Evolutionary conservation across 1,140 invertebrate genomes (phyloP).

Genomic region (Papilio dardanus): DNA sequence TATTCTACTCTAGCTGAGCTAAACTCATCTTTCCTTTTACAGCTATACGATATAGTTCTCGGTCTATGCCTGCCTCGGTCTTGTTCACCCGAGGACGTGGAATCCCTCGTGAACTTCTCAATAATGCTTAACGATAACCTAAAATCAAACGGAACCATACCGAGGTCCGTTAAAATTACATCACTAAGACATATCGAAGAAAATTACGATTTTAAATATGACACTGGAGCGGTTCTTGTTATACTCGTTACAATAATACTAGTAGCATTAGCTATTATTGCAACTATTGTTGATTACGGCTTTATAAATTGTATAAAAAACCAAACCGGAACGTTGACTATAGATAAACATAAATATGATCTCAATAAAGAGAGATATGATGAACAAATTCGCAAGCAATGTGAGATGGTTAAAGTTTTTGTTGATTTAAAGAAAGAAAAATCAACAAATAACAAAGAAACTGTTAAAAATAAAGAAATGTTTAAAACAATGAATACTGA

Average conservation of each 20-base stretch:
- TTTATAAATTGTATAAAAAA: conserved; percentile 56
- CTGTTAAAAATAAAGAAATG: conserved; percentile 19
- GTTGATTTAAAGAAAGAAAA: conserved; percentile 31
- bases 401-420: conserved; percentile 23
- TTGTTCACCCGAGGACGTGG: conserved; percentile 61
- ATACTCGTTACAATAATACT: conserved; percentile 57
- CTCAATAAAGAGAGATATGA: conserved; percentile 42
- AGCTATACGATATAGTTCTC: conserved; percentile 63
- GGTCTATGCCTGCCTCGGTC: conserved; percentile 68
- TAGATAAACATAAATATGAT: conserved; percentile 65
- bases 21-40: conserved; percentile 43
- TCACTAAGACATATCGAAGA: conserved; percentile 56
- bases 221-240: conserved; percentile 57
- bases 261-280: conserved; percentile 52
- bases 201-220: conserved; percentile 57
- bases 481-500: conserved; percentile 42
- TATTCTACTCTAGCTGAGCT: neutral
- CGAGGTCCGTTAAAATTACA: conserved; percentile 56
- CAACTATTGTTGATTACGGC: conserved; percentile 64
- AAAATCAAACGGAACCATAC: conserved; percentile 62
- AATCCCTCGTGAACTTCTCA: conserved; percentile 69
- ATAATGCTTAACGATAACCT: conserved; percentile 74
- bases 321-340: conserved; percentile 52
- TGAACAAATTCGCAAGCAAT: conserved; percentile 1
- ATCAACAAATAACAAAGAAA: conserved; percentile 12